Conservation (phyloP, 2,888 invertebrate species). For the Polymixis flavicincta region DNA sequence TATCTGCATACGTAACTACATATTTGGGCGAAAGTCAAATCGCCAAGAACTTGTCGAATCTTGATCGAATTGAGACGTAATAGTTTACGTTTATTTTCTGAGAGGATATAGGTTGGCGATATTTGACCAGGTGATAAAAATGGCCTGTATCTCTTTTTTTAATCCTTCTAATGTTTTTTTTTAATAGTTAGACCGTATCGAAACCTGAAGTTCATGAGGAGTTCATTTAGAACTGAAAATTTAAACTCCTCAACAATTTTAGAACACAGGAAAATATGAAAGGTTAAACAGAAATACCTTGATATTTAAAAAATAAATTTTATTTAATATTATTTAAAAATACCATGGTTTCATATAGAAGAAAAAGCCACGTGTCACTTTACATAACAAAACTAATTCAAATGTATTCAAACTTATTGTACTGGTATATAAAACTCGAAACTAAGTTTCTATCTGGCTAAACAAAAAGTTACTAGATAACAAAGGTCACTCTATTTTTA, state of each 20-base stretch:
- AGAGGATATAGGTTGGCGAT: not conserved
- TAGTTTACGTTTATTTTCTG: not conserved
- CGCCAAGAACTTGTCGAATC: not conserved
- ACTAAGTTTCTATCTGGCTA: not conserved
- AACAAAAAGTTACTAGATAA: not conserved
- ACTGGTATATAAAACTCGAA: not conserved
- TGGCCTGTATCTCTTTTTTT: not conserved
- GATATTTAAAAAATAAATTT: not conserved
- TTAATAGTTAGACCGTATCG: not conserved
- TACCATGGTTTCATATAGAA: too few relatives aligned
- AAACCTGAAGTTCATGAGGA: too few relatives aligned
- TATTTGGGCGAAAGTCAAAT: not conserved
- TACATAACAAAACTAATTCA: not conserved
- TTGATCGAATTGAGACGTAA: constrained; percentile 10
- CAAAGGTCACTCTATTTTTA: not conserved
- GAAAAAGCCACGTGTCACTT: not conserved
- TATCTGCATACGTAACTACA: constrained; percentile 4
- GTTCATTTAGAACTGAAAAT: too few relatives aligned
- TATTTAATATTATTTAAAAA: too few relatives aligned
- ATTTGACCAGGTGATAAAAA: not conserved
- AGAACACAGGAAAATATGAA: not conserved
- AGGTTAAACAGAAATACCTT: not conserved
- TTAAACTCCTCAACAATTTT: not conserved
- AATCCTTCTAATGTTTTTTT: too few relatives aligned
- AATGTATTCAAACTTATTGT: not conserved